Evolutionary conservation across 2,113 vertebrate genomes (phyloP), one percentile per base, ranked within the genome.

Genomic region (Mus pahari): DNA sequence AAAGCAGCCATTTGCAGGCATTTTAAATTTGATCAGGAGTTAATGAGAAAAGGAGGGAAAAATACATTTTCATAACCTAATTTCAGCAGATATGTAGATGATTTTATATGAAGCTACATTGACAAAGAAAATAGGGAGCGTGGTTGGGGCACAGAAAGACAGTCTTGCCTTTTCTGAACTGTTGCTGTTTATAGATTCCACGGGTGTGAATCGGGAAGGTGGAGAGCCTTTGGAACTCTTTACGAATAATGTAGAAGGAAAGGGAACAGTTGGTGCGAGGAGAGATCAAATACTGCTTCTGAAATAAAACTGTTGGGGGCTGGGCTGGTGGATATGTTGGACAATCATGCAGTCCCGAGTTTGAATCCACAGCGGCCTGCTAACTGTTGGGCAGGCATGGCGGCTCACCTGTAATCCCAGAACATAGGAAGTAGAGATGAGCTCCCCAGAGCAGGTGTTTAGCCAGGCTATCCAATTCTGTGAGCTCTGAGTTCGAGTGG

Each of bases 11-110:
- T 74, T 96, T 93, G 78, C 62, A 28, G 20, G 58, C 74, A 60
- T 75, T 94, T 96, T 97, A 94, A 84, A 95, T 92, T 66, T 95
- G 92, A 79, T 96, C 81, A 96, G 58, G 81, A 88, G 89, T 96
- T 94, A 93, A 86, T 94, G 86, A 88, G 89, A 81, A 81, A 79
- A 81, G 36, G 70, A 60, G 31, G 60, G 53, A 94, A 82, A 78
- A 33, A 58, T 75, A 81, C 50, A 83, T 96, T 94, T 96, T 88
- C 53, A 68, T 90, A 66, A 96, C 83, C 79, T 90, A 55, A 94
- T 94, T 86, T 90, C 88, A 75, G 93, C 78, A 92, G 74, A 33
- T 55, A 68, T 42, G 33, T 73, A 81, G 90, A 73, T 88, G 84
- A 53, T 48, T 90, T 86, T 81, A 45, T 68, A 8, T 64, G 28